Evolutionary conservation across 1,140 invertebrate genomes (phyloP), one percentile per base, ranked within the genome.

Genomic region (Cydia amplana): DNA sequence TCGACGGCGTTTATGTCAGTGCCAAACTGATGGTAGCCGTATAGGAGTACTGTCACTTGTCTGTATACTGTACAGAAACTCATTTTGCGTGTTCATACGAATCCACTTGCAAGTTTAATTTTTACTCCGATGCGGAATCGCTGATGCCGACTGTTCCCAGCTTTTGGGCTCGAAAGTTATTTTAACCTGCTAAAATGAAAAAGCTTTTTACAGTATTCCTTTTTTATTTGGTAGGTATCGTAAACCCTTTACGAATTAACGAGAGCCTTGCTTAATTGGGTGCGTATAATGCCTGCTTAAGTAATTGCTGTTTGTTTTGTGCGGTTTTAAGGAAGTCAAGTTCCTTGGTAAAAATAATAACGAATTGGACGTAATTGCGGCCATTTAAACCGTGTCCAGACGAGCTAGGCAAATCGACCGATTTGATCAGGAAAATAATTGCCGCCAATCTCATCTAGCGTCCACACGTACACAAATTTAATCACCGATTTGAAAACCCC

Each of bases 41-140:
- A n/a, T n/a, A n/a, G n/a, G n/a, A n/a, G 3, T 64, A 64, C 60
- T 64, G 60, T 64, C 2, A 14, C 25, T 28, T 4, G 10, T 28
- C 14, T 65, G 28, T 65, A 2, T 32, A 14, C 28, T 65, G 16
- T 65, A 32, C 64, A 14, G 64, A 65, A 65, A 65, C 64, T 65
- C 64, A 65, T 65, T 65, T 65, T 65, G 64, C 25, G 16, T 36
- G 25, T n/a, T 64, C 64, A 65, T 65, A n/a, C 28, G 64, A 65
- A 32, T 65, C 64, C 64, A 36, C 25, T 28, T 65, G 64, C 64
- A 65, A 65, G 64, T 65, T 65, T 65, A 65, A 65, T 65, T 65
- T 65, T 65, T 65, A 65, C 25, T 65, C 28, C 7, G 28, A 65
- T 65, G 25, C 25, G 64, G 64, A 65, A 65, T 65, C 20, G 2